phyloP scores from a whole-genome alignment of 2,888 invertebrate species.

The Exephanes ischioxanthus region DNA sequence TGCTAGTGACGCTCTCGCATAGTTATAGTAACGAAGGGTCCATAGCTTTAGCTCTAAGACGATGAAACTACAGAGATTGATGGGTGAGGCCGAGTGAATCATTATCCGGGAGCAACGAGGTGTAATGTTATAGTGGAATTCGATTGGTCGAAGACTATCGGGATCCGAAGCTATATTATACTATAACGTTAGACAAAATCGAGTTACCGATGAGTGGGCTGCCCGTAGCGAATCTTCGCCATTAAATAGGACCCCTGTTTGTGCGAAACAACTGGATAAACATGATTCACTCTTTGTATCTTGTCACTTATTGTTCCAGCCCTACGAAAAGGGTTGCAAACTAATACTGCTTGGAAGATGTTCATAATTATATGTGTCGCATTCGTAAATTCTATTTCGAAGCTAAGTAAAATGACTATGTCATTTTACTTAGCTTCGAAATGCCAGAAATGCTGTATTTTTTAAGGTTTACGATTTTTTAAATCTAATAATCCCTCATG shows the following conservation, averaged over 20 bases:
- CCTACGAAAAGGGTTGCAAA: constrained; percentile 16
- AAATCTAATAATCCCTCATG: neutral
- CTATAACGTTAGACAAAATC: constrained; percentile 73
- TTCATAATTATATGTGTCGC: neutral
- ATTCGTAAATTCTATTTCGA: neutral
- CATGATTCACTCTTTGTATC: constrained; percentile 20
- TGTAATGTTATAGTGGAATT: constrained; percentile 73
- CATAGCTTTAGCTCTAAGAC: constrained; percentile 30
- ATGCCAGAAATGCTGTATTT: neutral
- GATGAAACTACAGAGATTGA: constrained; percentile 44
- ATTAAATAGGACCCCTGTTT: constrained; percentile 75
- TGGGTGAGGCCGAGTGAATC: constrained; percentile 59
- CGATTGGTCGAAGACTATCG: constrained; percentile 71
- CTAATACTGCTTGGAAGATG: neutral
- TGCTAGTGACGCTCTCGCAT: constrained; percentile 1
- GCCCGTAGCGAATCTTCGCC: constrained; percentile 78
- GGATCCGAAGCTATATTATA: constrained; percentile 56
- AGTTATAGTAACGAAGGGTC: constrained; percentile 34
- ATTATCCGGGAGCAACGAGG: constrained; percentile 73
- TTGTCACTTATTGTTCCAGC: neutral
- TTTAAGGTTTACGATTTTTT: too few relatives aligned
- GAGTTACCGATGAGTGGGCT: constrained; percentile 79
- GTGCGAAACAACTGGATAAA: constrained; percentile 38
- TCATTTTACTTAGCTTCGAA: too few relatives aligned
- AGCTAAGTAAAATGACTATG: neutral